phyloP scores from a whole-genome alignment of 2,888 invertebrate species.

The Cotesia congregata region DNA sequence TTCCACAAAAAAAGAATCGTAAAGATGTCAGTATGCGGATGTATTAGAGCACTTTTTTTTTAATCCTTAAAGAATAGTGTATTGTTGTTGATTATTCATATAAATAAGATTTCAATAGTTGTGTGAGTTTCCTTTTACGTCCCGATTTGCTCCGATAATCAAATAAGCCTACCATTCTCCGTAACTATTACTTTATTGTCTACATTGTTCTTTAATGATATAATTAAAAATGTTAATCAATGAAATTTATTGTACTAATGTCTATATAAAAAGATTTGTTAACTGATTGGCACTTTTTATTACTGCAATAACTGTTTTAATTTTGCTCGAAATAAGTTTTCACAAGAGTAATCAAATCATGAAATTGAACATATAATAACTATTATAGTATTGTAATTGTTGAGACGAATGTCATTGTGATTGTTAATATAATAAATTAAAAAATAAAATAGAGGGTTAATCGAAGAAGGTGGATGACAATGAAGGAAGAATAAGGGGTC shows the following conservation, averaged over 20 bases:
- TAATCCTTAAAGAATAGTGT: background rate
- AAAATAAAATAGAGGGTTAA: background rate
- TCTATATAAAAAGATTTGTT: background rate
- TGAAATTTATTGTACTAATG: background rate
- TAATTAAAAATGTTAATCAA: background rate
- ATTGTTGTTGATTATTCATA: background rate
- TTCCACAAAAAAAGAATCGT: constrained; percentile 30
- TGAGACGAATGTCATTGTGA: no score
- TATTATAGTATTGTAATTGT: no score
- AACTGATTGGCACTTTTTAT: no score
- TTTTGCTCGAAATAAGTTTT: no score
- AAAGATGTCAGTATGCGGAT: constrained; percentile 48
- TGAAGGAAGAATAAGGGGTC: constrained; percentile 39
- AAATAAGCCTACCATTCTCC: constrained; percentile 10
- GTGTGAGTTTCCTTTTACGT: background rate
- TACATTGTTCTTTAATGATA: no score
- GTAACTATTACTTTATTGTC: no score
- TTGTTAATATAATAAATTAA: background rate
- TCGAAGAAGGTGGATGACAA: background rate
- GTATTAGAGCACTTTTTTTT: constrained; percentile 13
- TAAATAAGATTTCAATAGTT: background rate
- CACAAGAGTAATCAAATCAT: no score
- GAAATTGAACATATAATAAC: no score
- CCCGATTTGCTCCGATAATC: constrained; percentile 47
- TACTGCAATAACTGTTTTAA: no score